Conservation (phyloP, 2,113 vertebrate genomes). For the Danio rerio region GRCz12tu NC_133177.1:51446501-51447000, state of each 20-base stretch:
- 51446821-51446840: neutral
- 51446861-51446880: neutral
- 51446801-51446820: neutral
- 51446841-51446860: neutral
- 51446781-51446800: neutral
- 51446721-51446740: neutral
- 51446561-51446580: neutral
- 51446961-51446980: neutral
- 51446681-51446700: neutral
- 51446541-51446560: neutral
- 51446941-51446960: neutral
- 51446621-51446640: slow-evolving; percentile 7
- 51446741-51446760: neutral
- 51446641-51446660: neutral
- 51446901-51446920: neutral
- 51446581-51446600: slow-evolving; percentile 38
- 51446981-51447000: neutral
- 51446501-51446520: slow-evolving; percentile 8
- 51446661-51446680: slow-evolving; percentile 2
- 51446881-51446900: neutral
- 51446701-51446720: neutral
- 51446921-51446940: neutral
- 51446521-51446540: slow-evolving; percentile 18
- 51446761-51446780: no score
- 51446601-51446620: slow-evolving; percentile 44